A percentile compares a stretch with the other conserved stretches of the same genome.
These are phyloP conservation scores for Ricordea florida DNA, from an alignment of 92 coral and sea anemone species.

Conservation along the genomic window DNA sequence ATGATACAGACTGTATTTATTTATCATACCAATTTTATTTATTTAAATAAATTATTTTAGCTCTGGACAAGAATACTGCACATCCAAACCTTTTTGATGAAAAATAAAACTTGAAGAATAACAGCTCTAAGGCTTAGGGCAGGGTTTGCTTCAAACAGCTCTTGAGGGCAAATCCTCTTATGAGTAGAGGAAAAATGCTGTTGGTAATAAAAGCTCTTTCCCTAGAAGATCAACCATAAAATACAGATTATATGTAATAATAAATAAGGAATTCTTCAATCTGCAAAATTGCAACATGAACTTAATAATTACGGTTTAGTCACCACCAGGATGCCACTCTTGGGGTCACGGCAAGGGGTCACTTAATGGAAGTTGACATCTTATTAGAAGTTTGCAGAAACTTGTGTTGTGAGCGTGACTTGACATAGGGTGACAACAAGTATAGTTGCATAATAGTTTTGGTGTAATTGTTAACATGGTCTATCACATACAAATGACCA, in stretches of 20 bases:
- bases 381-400: too few species aligned
- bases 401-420: too few species aligned
- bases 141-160: conserved; percentile 60
- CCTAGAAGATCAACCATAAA: conserved; percentile 21
- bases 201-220: conserved; percentile 52
- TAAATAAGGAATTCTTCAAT: neutral
- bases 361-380: too few species aligned
- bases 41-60: neutral
- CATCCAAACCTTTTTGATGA: conserved; percentile 58
- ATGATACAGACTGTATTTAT: too few species aligned
- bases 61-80: too few species aligned
- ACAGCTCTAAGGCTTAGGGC: conserved; percentile 62
- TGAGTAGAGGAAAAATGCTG: conserved; percentile 53
- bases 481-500: too few species aligned
- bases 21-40: too few species aligned
- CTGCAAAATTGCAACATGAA: neutral
- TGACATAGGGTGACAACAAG: too few species aligned
- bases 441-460: too few species aligned
- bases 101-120: conserved; percentile 53
- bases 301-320: neutral
- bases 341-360: too few species aligned
- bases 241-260: neutral
- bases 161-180: conserved; percentile 53
- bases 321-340: too few species aligned
- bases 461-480: too few species aligned